Conservation (phyloP, 1,140 invertebrate genomes). For the Wasmannia auropunctata region DNA sequence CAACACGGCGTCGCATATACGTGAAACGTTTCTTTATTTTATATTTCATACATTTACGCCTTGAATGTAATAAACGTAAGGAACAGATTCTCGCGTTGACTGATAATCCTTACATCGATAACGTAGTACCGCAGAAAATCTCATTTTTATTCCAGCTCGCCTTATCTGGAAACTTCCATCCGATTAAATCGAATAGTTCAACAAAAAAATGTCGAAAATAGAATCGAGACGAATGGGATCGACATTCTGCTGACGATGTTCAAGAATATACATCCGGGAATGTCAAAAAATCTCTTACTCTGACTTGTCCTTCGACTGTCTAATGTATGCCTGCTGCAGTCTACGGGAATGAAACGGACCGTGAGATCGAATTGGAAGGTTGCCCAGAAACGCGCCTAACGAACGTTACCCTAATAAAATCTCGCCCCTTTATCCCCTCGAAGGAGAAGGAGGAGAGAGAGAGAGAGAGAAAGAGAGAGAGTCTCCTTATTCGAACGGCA, state of each 20-base stretch:
- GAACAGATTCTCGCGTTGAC: neutral
- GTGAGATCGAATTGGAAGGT: conserved; percentile 70
- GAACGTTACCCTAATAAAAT: conserved; percentile 57
- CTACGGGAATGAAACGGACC: conserved; percentile 58
- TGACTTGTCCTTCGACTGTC: conserved; percentile 12
- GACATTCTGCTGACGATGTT: neutral
- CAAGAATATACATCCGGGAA: neutral
- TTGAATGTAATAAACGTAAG: neutral
- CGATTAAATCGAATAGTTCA: neutral
- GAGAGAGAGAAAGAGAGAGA: no score
- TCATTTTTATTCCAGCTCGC: neutral
- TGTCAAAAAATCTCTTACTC: conserved; percentile 6
- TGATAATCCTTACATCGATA: neutral
- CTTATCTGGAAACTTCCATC: neutral
- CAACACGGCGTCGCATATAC: neutral
- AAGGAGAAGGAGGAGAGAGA: no score
- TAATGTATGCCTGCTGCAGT: conserved; percentile 51
- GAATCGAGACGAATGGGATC: neutral
- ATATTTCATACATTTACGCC: neutral
- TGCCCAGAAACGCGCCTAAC: conserved; percentile 55
- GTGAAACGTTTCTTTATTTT: neutral
- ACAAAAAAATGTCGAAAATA: neutral
- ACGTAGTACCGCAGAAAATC: neutral
- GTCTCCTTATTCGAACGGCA: conserved; percentile 37
- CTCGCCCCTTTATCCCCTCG: neutral